These are phyloP conservation scores for Ptilodon capucinus DNA, from an alignment of 2,888 invertebrate species.

Conservation along the genomic window DNA sequence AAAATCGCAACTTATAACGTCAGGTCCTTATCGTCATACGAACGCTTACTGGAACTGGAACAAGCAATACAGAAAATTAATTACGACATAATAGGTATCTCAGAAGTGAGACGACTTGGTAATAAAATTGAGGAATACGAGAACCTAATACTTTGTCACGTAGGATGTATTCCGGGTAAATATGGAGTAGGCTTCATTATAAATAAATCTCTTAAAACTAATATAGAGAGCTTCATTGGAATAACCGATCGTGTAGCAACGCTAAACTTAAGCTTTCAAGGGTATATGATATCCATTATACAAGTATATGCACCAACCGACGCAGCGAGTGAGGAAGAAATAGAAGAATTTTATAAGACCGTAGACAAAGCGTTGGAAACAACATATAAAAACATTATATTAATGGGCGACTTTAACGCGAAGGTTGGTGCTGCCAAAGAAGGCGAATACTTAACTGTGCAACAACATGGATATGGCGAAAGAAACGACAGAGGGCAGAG, in stretches of 20 bases:
- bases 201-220: conserved; percentile 9
- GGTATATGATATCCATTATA: conserved; percentile 5
- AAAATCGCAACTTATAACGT: conserved; percentile 10
- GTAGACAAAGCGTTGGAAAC: conserved; percentile 10
- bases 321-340: conserved; percentile 12
- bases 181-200: conserved; percentile 18
- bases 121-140: conserved; percentile 13
- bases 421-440: conserved; percentile 2
- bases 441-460: conserved; percentile 6
- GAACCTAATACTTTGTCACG: conserved; percentile 8
- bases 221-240: conserved; percentile 12
- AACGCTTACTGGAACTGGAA: conserved; percentile 9
- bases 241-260: conserved; percentile 11
- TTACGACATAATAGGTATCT: conserved; percentile 16
- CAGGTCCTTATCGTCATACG: conserved; percentile 5
- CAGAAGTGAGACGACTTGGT: conserved; percentile 10
- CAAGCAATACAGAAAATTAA: conserved; percentile 10
- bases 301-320: conserved; percentile 26
- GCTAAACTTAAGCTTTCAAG: conserved; percentile 8
- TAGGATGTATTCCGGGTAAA: conserved; percentile 7
- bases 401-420: no score
- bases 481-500: no score
- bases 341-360: conserved; percentile 15
- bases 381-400: no score
- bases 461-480: no score